phyloP scores from a whole-genome alignment of 2,888 invertebrate species.

The Pandemis corylana region DNA sequence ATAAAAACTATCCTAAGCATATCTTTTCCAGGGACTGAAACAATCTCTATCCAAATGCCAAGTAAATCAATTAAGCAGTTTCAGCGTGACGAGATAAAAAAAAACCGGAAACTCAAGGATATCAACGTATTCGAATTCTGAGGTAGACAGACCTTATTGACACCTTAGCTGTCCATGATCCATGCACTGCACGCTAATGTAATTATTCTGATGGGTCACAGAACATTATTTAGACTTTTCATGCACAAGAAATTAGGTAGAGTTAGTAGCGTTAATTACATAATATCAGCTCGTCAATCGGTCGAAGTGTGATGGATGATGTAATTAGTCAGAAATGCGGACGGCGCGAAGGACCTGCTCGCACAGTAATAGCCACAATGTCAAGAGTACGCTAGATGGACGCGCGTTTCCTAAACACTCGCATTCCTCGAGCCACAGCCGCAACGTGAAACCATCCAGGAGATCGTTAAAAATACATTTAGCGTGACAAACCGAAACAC shows the following conservation, averaged over 20 bases:
- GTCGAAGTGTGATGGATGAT: conserved; percentile 57
- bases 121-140: not conserved
- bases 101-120: not conserved
- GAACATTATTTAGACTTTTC: not conserved
- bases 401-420: conserved; percentile 48
- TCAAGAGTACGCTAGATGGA: conserved; percentile 72
- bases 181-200: not conserved
- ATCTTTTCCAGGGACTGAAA: too few relatives aligned
- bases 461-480: conserved; percentile 65
- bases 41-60: too few relatives aligned
- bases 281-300: conserved; percentile 39
- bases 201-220: not conserved
- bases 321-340: conserved; percentile 65
- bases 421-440: conserved; percentile 41
- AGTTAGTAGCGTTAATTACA: conserved; percentile 14
- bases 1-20: too few relatives aligned
- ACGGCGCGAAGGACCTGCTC: conserved; percentile 56
- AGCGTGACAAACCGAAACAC: conserved; percentile 57
- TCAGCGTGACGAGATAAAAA: too few relatives aligned
- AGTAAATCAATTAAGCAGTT: too few relatives aligned
- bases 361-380: conserved; percentile 70
- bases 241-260: not conserved
- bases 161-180: not conserved
- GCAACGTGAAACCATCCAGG: conserved; percentile 45
- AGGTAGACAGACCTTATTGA: not conserved